phyloP scores from a whole-genome alignment of 2,113 vertebrate species.

The Silurus meridionalis region DNA sequence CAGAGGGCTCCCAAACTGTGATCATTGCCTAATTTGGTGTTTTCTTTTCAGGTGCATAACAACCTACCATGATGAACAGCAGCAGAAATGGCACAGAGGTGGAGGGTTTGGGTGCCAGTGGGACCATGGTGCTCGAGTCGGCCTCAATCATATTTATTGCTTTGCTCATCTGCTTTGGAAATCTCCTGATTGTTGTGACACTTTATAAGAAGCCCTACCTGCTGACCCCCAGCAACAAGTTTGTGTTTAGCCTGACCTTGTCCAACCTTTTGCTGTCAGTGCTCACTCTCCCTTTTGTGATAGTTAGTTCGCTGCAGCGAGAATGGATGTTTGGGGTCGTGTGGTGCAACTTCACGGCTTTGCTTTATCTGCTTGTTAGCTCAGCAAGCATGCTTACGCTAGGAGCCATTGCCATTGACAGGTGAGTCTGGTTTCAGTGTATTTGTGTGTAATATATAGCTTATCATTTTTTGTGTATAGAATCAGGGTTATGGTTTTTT shows the following conservation, averaged over 20 bases:
- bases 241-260: constrained; percentile 95
- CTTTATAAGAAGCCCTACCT: constrained; percentile 93
- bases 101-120: constrained; percentile 64
- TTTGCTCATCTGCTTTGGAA: constrained; percentile 87
- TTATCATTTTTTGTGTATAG: background rate
- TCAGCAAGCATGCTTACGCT: constrained; percentile 98
- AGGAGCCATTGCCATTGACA: constrained; percentile 91
- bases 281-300: constrained; percentile 91
- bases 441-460: constrained; percentile 15
- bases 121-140: constrained; percentile 76
- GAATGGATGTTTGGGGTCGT: constrained; percentile 97
- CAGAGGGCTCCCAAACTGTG: background rate
- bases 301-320: constrained; percentile 83
- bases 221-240: constrained; percentile 97
- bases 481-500: background rate
- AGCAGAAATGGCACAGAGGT: constrained; percentile 77
- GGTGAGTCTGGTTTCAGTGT: constrained; percentile 73
- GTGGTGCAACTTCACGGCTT: constrained; percentile 97
- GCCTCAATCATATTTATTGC: constrained; percentile 86
- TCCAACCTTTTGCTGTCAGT: constrained; percentile 93
- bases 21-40: background rate
- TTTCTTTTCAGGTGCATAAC: constrained; percentile 44
- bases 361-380: constrained; percentile 96
- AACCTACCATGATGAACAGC: constrained; percentile 83
- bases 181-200: constrained; percentile 87